Evolutionary conservation across 2,888 invertebrate genomes (phyloP).

Genomic region (Scelioninae gen. 2): DNA sequence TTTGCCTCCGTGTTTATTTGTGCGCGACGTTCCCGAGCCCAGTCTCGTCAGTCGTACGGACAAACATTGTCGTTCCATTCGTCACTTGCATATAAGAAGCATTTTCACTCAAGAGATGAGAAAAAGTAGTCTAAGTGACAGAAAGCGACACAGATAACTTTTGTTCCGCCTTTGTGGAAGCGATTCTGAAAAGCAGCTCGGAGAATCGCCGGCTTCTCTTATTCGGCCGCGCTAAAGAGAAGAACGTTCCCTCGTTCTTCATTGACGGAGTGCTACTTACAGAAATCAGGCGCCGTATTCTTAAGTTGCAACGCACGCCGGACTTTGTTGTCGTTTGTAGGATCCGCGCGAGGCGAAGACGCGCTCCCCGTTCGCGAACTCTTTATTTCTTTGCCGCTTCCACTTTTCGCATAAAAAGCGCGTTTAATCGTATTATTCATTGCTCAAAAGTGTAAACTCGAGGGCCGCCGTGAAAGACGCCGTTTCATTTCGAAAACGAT

Average conservation of each 20-base stretch:
- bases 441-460: constrained; percentile 8
- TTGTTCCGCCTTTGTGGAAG: constrained; percentile 57
- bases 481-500: constrained; percentile 20
- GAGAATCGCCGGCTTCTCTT: constrained; percentile 59
- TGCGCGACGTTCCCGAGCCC: constrained; percentile 8
- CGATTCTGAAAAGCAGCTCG: constrained; percentile 60
- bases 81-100: constrained; percentile 58
- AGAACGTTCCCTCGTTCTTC: constrained; percentile 64
- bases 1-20: constrained; percentile 7
- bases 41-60: constrained; percentile 39
- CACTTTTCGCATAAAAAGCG: constrained; percentile 7
- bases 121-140: constrained; percentile 63
- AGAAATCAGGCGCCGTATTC: constrained; percentile 71
- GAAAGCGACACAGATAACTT: constrained; percentile 61
- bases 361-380: background rate
- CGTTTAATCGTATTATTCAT: constrained; percentile 43
- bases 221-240: constrained; percentile 48
- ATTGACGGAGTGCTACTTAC: constrained; percentile 74
- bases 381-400: constrained; percentile 14
- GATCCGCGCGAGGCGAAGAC: constrained; percentile 25
- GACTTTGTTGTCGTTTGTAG: constrained; percentile 41
- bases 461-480: constrained; percentile 1
- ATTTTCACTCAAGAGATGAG: constrained; percentile 61
- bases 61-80: constrained; percentile 54
- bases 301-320: constrained; percentile 69